Evolutionary conservation across 1,140 invertebrate species (phyloP).

Genomic region (Nebria ingens): DNA sequence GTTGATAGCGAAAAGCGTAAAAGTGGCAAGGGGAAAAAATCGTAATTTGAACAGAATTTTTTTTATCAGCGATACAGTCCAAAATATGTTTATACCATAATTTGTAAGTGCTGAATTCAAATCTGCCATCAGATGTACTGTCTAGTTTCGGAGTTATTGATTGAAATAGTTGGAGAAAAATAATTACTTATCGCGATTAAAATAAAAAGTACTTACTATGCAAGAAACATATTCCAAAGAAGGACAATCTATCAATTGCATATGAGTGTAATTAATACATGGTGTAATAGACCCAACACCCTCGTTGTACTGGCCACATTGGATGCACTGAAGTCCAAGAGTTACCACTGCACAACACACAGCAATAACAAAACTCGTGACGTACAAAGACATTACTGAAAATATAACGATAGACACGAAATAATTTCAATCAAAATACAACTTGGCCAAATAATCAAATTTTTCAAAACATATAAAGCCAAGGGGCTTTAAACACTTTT

Average conservation of each 20-base stretch:
- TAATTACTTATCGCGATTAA: too few species aligned
- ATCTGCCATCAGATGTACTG: too few species aligned
- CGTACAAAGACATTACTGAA: not conserved
- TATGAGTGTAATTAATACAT: constrained; percentile 61
- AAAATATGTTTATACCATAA: too few species aligned
- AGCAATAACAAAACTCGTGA: not conserved
- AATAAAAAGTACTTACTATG: constrained; percentile 49
- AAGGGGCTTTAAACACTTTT: not conserved
- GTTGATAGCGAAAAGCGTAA: too few species aligned
- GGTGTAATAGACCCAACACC: constrained; percentile 71
- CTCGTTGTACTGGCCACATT: constrained; percentile 69
- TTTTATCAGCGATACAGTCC: too few species aligned
- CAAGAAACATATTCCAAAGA: constrained; percentile 49
- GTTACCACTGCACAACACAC: constrained; percentile 25
- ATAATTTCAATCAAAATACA: not conserved
- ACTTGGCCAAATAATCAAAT: not conserved
- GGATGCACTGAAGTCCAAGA: constrained; percentile 50
- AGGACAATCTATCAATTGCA: constrained; percentile 55
- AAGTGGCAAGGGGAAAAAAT: too few species aligned
- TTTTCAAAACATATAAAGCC: not conserved
- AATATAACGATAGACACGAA: not conserved
- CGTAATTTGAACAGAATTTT: too few species aligned
- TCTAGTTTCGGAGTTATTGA: too few species aligned
- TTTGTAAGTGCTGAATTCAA: too few species aligned
- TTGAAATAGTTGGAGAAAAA: too few species aligned